A percentile compares a stretch with the other conserved stretches of the same genome.
These are phyloP conservation scores for Myotis vivesi DNA, from an alignment of 2,797 vertebrate species.

Conservation along the genomic window DNA sequence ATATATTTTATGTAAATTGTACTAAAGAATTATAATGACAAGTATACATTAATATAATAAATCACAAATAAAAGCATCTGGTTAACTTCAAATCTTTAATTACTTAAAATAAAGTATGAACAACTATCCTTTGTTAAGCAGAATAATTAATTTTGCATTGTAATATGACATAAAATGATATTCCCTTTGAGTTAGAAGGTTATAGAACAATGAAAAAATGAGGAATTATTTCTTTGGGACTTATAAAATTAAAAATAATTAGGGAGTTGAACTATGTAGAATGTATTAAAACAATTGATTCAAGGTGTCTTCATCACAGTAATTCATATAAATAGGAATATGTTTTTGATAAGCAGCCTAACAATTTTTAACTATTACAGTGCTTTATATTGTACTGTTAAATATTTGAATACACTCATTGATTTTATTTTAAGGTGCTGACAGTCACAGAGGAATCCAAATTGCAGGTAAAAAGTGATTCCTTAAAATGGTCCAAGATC, in stretches of 20 bases:
- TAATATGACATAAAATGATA: constrained; percentile 58
- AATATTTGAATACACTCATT: neutral
- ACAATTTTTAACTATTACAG: constrained; percentile 48
- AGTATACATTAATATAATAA: neutral
- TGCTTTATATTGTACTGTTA: constrained; percentile 14
- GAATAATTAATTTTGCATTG: constrained; percentile 57
- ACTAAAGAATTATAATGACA: neutral
- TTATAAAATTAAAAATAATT: constrained; percentile 71
- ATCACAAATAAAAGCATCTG: neutral
- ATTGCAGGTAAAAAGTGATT: neutral
- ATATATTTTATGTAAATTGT: neutral
- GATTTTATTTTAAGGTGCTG: neutral
- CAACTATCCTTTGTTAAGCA: constrained; percentile 42
- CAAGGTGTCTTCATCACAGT: constrained; percentile 20
- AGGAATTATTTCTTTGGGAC: constrained; percentile 25
- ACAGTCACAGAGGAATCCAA: neutral
- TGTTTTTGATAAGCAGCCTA: constrained; percentile 49
- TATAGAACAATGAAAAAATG: constrained; percentile 59
- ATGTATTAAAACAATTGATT: constrained; percentile 64
- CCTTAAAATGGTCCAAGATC: neutral
- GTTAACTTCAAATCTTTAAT: constrained; percentile 21
- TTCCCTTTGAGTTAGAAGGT: neutral
- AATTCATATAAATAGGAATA: constrained; percentile 54
- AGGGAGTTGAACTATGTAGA: constrained; percentile 11
- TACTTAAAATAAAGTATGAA: constrained; percentile 50